Percentiles rank a stretch among this genome's conserved stretches.
These are phyloP conservation scores for Lithophane semibrunnea DNA, from an alignment of 2,888 invertebrate genomes.

Conservation along the genomic window DNA sequence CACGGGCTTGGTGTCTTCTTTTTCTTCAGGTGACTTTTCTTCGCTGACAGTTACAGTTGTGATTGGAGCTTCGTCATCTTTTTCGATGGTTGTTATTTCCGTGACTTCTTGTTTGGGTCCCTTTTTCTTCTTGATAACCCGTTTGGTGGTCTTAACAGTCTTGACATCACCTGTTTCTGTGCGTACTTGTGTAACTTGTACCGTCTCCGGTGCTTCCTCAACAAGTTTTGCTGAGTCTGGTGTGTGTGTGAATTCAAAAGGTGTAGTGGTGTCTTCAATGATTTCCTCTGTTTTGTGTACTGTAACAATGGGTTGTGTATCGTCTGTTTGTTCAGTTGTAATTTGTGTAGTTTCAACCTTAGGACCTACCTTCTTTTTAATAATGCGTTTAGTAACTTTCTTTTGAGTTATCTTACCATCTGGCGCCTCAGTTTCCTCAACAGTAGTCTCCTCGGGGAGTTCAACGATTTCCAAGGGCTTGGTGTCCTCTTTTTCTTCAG, in stretches of 20 bases:
- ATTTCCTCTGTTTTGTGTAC: too few relatives aligned
- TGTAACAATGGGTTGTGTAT: too few relatives aligned
- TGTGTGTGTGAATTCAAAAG: neutral
- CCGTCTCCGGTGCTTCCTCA: neutral
- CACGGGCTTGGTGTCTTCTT: neutral
- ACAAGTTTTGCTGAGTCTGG: neutral
- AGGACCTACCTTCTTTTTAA: too few relatives aligned
- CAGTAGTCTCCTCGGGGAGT: neutral
- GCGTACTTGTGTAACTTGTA: neutral
- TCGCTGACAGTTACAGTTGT: neutral
- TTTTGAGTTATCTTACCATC: neutral
- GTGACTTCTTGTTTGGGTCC: neutral
- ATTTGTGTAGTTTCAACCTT: too few relatives aligned
- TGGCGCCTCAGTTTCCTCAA: neutral
- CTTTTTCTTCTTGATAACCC: neutral
- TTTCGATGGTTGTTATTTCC: neutral
- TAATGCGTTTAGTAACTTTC: neutral
- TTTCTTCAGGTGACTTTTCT: neutral
- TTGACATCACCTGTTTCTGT: neutral
- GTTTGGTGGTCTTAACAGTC: neutral
- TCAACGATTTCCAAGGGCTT: rapidly evolving
- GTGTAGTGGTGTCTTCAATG: neutral
- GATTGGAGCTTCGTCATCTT: neutral
- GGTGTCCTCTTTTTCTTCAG: neutral
- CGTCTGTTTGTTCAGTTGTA: too few relatives aligned